Conservation (phyloP, 2,888 invertebrate genomes). For the Alitta virens region DNA sequence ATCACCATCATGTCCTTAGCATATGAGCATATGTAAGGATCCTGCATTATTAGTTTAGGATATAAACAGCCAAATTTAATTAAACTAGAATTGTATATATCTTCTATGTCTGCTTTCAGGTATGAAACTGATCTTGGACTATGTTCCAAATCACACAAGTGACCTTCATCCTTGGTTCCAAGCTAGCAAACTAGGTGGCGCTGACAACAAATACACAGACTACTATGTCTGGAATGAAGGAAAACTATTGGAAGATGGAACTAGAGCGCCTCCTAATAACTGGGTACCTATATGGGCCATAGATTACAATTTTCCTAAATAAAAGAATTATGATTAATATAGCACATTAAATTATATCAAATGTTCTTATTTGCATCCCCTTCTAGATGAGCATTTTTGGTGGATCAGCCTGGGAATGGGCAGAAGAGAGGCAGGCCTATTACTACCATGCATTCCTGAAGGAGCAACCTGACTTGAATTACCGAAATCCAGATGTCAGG, state of each 20-base stretch:
- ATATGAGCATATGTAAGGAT: too few species aligned
- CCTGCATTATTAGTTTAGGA: too few species aligned
- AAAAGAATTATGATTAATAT: too few species aligned
- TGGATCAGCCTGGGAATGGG: constrained; percentile 74
- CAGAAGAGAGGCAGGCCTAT: constrained; percentile 66
- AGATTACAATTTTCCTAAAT: too few species aligned
- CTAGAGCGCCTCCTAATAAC: constrained; percentile 43
- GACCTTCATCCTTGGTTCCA: constrained; percentile 72
- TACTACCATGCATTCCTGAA: constrained; percentile 75
- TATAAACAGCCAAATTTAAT: too few species aligned
- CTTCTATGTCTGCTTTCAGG: too few species aligned
- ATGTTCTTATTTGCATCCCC: neutral
- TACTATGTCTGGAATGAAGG: constrained; percentile 79
- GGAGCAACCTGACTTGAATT: constrained; percentile 78
- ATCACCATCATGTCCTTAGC: too few species aligned
- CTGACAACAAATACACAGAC: constrained; percentile 62
- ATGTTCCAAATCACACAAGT: constrained; percentile 65
- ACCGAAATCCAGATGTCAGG: constrained; percentile 64
- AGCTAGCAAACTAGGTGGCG: constrained; percentile 61
- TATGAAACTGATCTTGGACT: constrained; percentile 76
- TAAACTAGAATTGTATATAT: too few species aligned
- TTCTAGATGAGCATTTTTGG: constrained; percentile 64
- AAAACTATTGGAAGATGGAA: constrained; percentile 26
- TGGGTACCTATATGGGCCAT: constrained; percentile 55
- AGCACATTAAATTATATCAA: neutral